Conservation (phyloP, 2,888 invertebrate genomes). For the Pammene fasciana region DNA sequence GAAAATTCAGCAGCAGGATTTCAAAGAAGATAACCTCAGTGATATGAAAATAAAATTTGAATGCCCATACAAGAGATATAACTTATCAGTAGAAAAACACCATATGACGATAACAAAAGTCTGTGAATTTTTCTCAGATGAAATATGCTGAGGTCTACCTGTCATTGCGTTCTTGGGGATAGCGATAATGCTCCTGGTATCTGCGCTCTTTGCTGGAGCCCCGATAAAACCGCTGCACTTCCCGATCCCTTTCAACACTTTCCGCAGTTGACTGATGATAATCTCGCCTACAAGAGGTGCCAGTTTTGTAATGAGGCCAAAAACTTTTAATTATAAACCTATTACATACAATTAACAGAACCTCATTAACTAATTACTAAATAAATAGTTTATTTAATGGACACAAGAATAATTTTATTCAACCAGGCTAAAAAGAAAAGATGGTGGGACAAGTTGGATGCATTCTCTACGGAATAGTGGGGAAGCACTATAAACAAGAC, state of each 20-base stretch:
- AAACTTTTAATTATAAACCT: not conserved
- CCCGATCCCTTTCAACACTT: slow-evolving; percentile 66
- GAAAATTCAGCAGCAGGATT: no score
- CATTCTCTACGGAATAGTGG: no score
- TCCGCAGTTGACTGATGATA: slow-evolving; percentile 64
- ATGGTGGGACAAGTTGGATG: no score
- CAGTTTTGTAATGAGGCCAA: not conserved
- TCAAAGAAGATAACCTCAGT: no score
- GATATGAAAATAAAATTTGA: no score
- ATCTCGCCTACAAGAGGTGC: slow-evolving; percentile 55
- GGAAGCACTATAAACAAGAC: no score
- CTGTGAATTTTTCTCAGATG: not conserved
- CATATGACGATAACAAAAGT: not conserved
- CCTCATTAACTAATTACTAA: not conserved
- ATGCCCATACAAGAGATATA: not conserved
- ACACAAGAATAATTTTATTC: no score
- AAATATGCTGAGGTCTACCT: slow-evolving; percentile 55
- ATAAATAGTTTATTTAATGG: not conserved
- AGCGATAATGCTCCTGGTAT: slow-evolving; percentile 62
- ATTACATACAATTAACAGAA: not conserved
- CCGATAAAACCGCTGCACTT: slow-evolving; percentile 74
- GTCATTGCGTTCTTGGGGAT: slow-evolving; percentile 62
- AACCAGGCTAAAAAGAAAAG: no score
- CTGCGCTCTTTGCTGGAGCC: slow-evolving; percentile 73
- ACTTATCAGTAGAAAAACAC: not conserved